Conservation (phyloP, 2,113 vertebrate species). For the Lycaon pictus region DNA sequence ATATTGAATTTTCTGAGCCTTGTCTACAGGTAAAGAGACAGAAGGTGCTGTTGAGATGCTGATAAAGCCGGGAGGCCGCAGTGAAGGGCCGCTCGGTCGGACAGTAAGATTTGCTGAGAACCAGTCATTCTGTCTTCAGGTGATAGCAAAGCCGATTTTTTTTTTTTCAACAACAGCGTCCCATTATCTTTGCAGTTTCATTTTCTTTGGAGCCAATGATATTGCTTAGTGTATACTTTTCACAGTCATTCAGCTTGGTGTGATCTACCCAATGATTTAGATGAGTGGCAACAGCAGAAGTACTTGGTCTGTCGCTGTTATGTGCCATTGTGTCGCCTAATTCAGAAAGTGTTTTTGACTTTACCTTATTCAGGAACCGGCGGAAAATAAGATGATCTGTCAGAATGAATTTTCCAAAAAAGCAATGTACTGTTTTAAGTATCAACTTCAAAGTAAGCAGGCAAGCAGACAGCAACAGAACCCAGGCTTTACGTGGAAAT, state of each 20-base stretch:
- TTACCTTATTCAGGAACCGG: background rate
- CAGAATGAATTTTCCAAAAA: background rate
- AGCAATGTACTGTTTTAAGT: background rate
- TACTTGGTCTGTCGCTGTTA: background rate
- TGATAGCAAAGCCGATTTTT: background rate
- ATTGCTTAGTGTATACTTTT: background rate
- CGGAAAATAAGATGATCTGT: conserved; percentile 7
- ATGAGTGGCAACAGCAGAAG: background rate
- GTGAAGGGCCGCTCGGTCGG: background rate
- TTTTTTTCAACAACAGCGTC: background rate
- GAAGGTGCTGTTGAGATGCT: background rate
- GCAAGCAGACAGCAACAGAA: background rate
- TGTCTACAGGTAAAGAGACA: background rate
- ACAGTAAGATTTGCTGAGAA: background rate
- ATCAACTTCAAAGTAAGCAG: background rate
- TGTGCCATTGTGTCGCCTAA: background rate
- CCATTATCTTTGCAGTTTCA: background rate
- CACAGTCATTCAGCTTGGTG: background rate
- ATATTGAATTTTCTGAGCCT: background rate
- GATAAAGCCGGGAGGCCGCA: background rate
- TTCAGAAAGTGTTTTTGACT: background rate
- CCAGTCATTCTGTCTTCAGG: background rate
- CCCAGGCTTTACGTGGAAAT: background rate
- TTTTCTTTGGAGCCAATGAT: background rate
- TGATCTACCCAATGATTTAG: background rate